Conservation (phyloP, 2,113 vertebrate species). For the Prolemur simus region DNA sequence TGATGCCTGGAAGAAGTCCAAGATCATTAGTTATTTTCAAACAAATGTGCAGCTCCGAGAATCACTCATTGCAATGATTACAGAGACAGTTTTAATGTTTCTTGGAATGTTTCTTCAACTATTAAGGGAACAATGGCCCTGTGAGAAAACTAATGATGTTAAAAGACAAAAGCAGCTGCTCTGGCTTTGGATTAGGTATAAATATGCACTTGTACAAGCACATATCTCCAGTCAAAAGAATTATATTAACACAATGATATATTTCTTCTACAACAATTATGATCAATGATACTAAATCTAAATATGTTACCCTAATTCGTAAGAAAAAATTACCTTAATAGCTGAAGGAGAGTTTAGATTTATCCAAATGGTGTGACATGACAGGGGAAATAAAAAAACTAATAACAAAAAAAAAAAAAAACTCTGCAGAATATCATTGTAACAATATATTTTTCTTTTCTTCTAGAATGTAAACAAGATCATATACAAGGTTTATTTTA, state of each 20-base stretch:
- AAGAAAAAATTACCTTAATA: not conserved
- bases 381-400: not conserved
- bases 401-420: not conserved
- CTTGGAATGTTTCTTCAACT: constrained; percentile 63
- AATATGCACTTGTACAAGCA: not conserved
- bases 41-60: constrained; percentile 54
- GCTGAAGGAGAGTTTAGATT: constrained; percentile 33
- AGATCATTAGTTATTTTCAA: constrained; percentile 73
- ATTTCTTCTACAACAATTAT: constrained; percentile 58
- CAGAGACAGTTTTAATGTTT: constrained; percentile 69
- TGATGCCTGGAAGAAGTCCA: constrained; percentile 58
- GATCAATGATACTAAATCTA: not conserved
- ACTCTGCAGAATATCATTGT: not conserved
- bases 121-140: constrained; percentile 57
- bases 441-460: constrained; percentile 12
- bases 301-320: constrained; percentile 48
- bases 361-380: constrained; percentile 52
- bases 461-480: constrained; percentile 52
- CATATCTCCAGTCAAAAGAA: not conserved
- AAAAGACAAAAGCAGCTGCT: constrained; percentile 47
- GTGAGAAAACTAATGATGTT: constrained; percentile 55
- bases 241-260: not conserved
- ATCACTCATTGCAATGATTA: constrained; percentile 46
- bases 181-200: not conserved
- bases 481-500: constrained; percentile 8